Base-by-base conservation (phyloP, 2,797 vertebrate genomes). In the Alosa sapidissima region DNA sequence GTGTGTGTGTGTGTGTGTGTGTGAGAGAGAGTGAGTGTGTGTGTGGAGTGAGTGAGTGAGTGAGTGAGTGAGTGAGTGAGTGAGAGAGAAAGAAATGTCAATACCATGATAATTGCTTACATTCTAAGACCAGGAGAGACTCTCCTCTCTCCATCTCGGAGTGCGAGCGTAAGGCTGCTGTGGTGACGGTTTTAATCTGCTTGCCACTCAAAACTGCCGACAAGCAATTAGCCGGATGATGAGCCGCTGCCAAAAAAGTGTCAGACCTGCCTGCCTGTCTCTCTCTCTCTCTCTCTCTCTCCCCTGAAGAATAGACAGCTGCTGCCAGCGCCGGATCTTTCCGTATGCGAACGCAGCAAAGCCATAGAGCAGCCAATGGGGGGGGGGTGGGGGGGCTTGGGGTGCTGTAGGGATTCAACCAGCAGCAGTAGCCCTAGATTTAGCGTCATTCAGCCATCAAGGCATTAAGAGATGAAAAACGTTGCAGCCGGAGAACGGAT, bases 181-280 rank as follows among this genome's bases (percentile, higher is more conserved):
- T 13, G 13, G 9, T 81, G 83, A 87, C 58, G 54, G 83, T 78
- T 83, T 85, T 86, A 62, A 2, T 82, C 55, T 24, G 28, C 72
- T 84, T 62, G 0, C 3, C 82, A 85, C 68, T 84, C 86, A 84
- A 1, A 75, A 2, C 81, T 7, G 65, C 58, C 48, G 85, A 89
- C 86, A 86, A 89, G 81, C 89, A 87, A 90, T 91, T 91, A 90
- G 84, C 86, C 83, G 19, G 13, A 83, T 88, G 86, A 89, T 6
- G 47, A 93, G 87, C 54, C 88, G 82, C 75, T 84, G 87, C 86
- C 86, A 87, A 65, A 47, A 81, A 16, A 84, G 84, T 92, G 89
- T 89, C 86, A 91, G 82, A 88, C 84, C 86, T 83, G 85, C 88
- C 87, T 92, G 89, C 90, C 91, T 24, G 4, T 36, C 13, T 16